Base-by-base conservation (phyloP, 2,888 invertebrate genomes). In the Drosophila parthenogenetica region DNA sequence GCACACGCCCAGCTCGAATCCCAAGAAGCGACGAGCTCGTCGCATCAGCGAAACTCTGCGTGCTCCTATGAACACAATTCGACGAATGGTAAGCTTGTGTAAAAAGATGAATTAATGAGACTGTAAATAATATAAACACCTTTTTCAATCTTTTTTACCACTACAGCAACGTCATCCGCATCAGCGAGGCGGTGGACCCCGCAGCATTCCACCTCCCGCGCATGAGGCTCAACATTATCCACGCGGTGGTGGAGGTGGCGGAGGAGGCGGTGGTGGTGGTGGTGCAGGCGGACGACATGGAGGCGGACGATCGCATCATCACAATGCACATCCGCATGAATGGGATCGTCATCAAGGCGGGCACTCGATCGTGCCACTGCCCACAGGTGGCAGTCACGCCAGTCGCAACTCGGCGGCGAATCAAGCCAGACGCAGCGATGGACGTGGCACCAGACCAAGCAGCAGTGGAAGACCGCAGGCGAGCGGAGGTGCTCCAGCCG, bases 1-100 rank as follows among this genome's bases (percentile, higher is more conserved):
- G 57, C 99, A 99, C 93, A 99, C 99, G 59, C 99, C 99, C 25
- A 98, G 98, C 64, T 98, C 98, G 73, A 99, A 99, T 94, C 99
- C 99, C 5, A 98, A 98, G 92, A 97, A 98, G 88, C 96, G 98
- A 60, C 98, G 99, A 0, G 98, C 99, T 10, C 95, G 98, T 79
- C 95, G 98, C 77, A 94, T 99, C 80, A 97, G 97, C 73, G 98
- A 99, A 91, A 98, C 98, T 5, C 93, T 98, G 25, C 94, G 98
- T 42, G 94, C 97, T 78, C 98, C 98, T 32, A 98, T 98, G 95
- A 97, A 97, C 92, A 98, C 98, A 46, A 93, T 98, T 65, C 93
- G 97, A 77, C 94, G 98, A 93, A 98, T 98, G 97, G 96, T 96
- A 91, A 93, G 92, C 8, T 16, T 17, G 0, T 19, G 11, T 29